Percentiles rank a stretch among this genome's conserved stretches.
Evolutionary conservation across 2,113 vertebrate species (phyloP).

Genomic region (Suricata suricatta): DNA sequence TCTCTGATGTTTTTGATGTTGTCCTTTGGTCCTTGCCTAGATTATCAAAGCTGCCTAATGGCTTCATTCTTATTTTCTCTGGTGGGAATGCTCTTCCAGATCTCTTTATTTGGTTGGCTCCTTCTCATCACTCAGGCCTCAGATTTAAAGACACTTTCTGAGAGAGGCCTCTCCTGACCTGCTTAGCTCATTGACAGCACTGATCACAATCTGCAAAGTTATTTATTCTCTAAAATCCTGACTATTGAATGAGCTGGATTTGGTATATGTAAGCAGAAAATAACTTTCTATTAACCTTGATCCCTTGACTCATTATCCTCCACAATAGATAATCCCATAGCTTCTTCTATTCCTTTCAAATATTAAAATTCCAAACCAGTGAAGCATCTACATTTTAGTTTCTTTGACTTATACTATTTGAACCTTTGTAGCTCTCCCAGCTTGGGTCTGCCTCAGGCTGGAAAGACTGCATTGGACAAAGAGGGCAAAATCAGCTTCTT

Average conservation of each 20-base stretch:
- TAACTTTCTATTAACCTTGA: not conserved
- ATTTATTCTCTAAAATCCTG: not conserved
- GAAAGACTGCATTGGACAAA: not conserved
- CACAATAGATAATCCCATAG: not conserved
- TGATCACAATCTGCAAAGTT: not conserved
- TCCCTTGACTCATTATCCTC: conserved; percentile 42
- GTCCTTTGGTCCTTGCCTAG: not conserved
- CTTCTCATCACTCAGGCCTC: not conserved
- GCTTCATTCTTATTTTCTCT: not conserved
- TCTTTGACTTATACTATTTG: not conserved
- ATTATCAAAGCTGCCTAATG: not conserved
- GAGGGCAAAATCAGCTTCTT: not conserved
- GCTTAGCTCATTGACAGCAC: not conserved
- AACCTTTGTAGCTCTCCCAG: not conserved
- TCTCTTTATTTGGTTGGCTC: not conserved
- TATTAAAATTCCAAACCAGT: conserved; percentile 23
- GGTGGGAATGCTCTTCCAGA: not conserved
- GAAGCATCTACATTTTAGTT: not conserved
- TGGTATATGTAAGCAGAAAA: not conserved
- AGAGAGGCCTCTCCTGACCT: not conserved
- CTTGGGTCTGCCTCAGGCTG: not conserved
- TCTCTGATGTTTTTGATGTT: not conserved
- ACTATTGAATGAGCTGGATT: not conserved
- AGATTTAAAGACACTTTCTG: not conserved
- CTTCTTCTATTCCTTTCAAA: not conserved